Base-by-base conservation (phyloP, 2,113 vertebrate genomes). In the Columba janthina region DNA sequence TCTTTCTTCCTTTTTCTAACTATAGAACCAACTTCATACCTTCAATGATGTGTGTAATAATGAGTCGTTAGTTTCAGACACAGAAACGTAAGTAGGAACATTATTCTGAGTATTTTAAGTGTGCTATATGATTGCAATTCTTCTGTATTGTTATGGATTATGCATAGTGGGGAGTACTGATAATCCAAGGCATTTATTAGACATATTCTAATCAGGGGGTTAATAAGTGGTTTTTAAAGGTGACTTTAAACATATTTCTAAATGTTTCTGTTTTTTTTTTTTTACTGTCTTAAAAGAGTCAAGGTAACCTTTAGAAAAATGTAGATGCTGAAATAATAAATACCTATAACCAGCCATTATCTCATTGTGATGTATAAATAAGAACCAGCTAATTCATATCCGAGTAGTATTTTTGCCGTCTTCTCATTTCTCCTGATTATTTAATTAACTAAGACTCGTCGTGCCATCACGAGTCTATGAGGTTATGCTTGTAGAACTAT, bases 11-110 rank as follows among this genome's bases (percentile, higher is more conserved):
- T 97, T 89, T 97, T 95, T 97, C 88, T 95, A 73, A 96, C 96
- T 82, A 2, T 97, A 99, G 99, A 99, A 99, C 97, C 99, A 99
- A 95, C 99, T 99, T 89, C 99, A 99, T 97, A 99, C 99, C 83
- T 99, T 99, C 97, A 99, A 99, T 85, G 99, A 99, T 94, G 99
- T 99, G 96, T 99, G 99, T 98, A 99, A 99, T 98, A 99, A 99
- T 89, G 99, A 99, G 97, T 99, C 99, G 31, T 98, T 99, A 97
- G 99, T 99, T 96, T 99, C 99, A 46, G 99, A 99, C 97, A 99
- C 99, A 46, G 99, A 99, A 98, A 99, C 99, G 99, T 99, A 98
- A 99, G 99, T 99, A 85, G 84, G 84, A 91, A 36, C 65, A 21
- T 95, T 88, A 46, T 77, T 96, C 89, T 80, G 80, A 91, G 61